Evolutionary conservation across 2,888 invertebrate species (phyloP).

Genomic region (Callyntrura guangdongensis): DNA sequence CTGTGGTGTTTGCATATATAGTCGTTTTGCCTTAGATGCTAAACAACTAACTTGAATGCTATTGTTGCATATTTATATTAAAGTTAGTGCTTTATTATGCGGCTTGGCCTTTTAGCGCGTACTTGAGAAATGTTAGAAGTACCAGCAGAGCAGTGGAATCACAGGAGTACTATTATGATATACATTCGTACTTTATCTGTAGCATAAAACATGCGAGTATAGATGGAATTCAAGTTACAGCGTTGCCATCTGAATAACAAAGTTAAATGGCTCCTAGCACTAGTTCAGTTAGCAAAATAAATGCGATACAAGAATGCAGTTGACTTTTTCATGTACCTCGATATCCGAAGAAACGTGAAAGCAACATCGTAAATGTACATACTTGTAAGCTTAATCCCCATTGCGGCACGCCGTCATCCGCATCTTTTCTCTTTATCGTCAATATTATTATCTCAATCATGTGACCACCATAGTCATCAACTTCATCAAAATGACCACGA

Average conservation of each 20-base stretch:
- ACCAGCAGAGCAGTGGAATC: background rate
- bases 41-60: background rate
- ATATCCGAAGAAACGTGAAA: too few species aligned
- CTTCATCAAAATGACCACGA: constrained; percentile 66
- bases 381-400: constrained; percentile 4
- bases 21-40: background rate
- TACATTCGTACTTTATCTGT: background rate
- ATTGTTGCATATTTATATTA: background rate
- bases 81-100: too few species aligned
- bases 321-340: constrained; percentile 37
- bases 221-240: background rate
- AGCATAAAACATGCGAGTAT: background rate
- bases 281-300: too few species aligned
- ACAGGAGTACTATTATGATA: constrained; percentile 11
- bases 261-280: background rate
- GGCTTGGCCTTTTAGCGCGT: too few species aligned
- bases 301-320: constrained; percentile 18
- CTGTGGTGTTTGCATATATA: background rate
- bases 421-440: constrained; percentile 33
- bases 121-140: background rate
- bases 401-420: constrained; percentile 41
- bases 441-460: constrained; percentile 59
- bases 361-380: background rate
- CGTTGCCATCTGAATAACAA: background rate
- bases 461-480: constrained; percentile 29